Evolutionary conservation across 1,140 invertebrate genomes (phyloP), one percentile per base, ranked within the genome.

Genomic region (Drosophila navojoa): DNA sequence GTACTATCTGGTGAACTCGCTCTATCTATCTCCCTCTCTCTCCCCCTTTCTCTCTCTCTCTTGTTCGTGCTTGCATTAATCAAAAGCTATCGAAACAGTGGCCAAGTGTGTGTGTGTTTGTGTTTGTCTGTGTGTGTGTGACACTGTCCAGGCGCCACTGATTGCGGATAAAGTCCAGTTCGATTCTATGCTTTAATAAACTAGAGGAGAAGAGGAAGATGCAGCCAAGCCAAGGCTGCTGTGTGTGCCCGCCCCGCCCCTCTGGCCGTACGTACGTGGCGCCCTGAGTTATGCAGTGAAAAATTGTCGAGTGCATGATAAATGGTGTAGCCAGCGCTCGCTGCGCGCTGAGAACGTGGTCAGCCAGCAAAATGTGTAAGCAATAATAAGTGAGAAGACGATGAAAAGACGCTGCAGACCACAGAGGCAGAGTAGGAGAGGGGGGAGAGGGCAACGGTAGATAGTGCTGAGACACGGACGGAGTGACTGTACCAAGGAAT

Each of bases 231-330:
- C 52, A 49, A 25, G 27, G 42, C 19, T 29, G 6, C 2, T 22
- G 19, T 22, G 19, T 22, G 19, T 44, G 4, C 27, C 2, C 4
- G 22, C 29, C 15, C 22, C 10, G 2, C 19, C 19, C 19, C 19
- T 22, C 15, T 44, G 9, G 29, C 7, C 52, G 78, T 80, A 75
- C 52, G 78, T 80, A 75, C 77, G 71, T 86, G 77, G 77, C 81
- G 68, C 75, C 61, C 68, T 67, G 68, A 78, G 82, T 86, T 86
- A 86, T 87, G 81, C 82, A 87, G 71, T 86, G 81, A 86, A 79
- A 86, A 86, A 86, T 81, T 44, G 79, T 73, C 40, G 71, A 74
- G 47, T 68, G 62, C 79, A 72, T 79, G 82, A 86, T 82, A 85
- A 86, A 86, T 87, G 76, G 72, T 54, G 45, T 42, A 27, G 47